A percentile compares a stretch with the other conserved stretches of the same genome.
Evolutionary conservation across 2,113 vertebrate species (phyloP).

Genomic region (Platycercus adscitus): DNA sequence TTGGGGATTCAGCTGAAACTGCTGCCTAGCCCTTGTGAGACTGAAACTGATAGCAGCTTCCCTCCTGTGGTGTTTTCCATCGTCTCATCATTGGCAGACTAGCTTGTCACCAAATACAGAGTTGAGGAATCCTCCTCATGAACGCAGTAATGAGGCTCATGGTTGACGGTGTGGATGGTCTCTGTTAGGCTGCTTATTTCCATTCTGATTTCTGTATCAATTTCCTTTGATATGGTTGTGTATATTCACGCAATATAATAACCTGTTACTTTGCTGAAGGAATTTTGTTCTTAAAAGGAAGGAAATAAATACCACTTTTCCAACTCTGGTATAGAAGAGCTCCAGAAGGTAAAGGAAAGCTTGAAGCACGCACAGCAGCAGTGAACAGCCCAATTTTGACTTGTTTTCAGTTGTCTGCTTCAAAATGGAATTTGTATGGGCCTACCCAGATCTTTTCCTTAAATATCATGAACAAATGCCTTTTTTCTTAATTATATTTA

Average conservation of each 20-base stretch:
- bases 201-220: not conserved
- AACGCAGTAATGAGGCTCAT: not conserved
- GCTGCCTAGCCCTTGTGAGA: not conserved
- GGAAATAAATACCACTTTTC: not conserved
- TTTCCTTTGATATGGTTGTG: not conserved
- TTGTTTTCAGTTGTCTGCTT: not conserved
- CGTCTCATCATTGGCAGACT: not conserved
- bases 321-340: not conserved
- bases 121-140: not conserved
- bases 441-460: not conserved
- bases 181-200: not conserved
- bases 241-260: not conserved
- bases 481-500: conserved; percentile 2
- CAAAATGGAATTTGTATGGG: not conserved
- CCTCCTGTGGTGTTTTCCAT: not conserved
- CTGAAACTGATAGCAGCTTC: not conserved
- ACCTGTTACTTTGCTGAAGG: not conserved
- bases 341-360: not conserved
- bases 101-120: not conserved
- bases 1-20: not conserved
- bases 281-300: not conserved
- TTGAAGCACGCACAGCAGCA: not conserved
- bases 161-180: not conserved
- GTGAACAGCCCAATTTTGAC: not conserved
- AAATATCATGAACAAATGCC: not conserved